Conservation (phyloP, 2,797 vertebrate species). For the Spheniscus humboldti region DNA sequence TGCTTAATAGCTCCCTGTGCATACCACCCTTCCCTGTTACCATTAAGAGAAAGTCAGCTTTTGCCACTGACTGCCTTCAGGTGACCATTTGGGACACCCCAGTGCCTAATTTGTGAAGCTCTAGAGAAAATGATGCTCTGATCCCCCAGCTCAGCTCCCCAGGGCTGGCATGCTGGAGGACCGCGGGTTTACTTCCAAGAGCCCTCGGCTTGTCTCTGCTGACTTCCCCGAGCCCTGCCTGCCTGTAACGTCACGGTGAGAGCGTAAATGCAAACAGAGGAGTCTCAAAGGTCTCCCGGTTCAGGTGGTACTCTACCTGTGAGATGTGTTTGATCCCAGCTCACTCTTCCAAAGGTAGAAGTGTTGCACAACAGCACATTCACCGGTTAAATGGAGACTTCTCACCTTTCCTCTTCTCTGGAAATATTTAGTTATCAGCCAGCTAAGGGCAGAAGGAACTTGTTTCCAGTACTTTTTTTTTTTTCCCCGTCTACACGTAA, state of each 20-base stretch:
- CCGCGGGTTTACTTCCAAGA: rapidly evolving
- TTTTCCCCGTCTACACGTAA: slow-evolving; percentile 41
- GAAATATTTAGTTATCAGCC: slow-evolving; percentile 51
- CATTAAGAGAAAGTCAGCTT: not conserved
- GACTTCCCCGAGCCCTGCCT: not conserved
- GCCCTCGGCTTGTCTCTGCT: not conserved
- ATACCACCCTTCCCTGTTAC: not conserved
- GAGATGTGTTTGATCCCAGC: not conserved
- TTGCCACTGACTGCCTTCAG: not conserved
- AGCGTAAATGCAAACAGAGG: rapidly evolving
- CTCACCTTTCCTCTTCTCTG: slow-evolving; percentile 50
- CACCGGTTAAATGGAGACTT: not conserved
- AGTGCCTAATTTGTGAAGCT: not conserved
- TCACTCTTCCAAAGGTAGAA: not conserved
- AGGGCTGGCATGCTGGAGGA: rapidly evolving
- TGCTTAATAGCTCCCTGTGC: not conserved
- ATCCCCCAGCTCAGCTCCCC: rapidly evolving
- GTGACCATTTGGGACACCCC: not conserved
- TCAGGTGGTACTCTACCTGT: not conserved
- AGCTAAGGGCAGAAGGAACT: slow-evolving; percentile 56
- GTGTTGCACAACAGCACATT: not conserved
- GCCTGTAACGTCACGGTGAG: rapidly evolving
- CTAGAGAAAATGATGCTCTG: not conserved
- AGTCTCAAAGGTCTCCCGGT: not conserved
- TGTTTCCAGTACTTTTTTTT: slow-evolving; percentile 16